Percentiles rank a stretch among this genome's conserved stretches.
Conservation (phyloP, 2,113 vertebrate genomes). For the Odocoileus virginianus region DNA sequence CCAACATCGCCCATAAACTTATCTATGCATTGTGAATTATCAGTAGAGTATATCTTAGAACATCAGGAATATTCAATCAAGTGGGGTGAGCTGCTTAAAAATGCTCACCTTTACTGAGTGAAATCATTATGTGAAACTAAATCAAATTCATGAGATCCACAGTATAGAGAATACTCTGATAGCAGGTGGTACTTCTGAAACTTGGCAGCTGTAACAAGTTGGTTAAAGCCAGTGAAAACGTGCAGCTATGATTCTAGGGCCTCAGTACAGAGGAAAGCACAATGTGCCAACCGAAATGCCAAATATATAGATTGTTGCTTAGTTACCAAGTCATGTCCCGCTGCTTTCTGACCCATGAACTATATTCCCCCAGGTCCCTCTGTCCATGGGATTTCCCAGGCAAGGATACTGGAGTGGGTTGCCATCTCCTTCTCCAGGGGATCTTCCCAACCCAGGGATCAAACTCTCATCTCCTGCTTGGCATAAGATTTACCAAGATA, state of each 20-base stretch:
- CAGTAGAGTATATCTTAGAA: neutral
- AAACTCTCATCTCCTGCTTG: neutral
- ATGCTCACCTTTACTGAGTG: neutral
- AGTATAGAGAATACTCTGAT: rapidly evolving
- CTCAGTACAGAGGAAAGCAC: neutral
- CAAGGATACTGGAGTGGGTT: neutral
- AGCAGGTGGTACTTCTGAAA: neutral
- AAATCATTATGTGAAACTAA: neutral
- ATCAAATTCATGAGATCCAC: neutral
- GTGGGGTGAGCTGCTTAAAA: neutral
- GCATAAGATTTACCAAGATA: neutral
- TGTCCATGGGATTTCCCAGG: neutral
- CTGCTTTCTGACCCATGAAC: neutral
- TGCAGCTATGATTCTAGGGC: rapidly evolving
- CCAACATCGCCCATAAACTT: neutral
- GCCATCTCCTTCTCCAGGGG: neutral
- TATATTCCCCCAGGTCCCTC: neutral
- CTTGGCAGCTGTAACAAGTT: neutral
- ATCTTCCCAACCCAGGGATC: neutral
- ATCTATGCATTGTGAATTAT: neutral
- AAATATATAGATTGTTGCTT: neutral
- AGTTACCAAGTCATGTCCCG: neutral
- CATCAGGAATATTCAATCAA: neutral
- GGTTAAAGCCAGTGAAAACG: neutral
- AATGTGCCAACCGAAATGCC: neutral